Conservation (phyloP, 2,113 vertebrate genomes). For the Alectura lathami region DNA sequence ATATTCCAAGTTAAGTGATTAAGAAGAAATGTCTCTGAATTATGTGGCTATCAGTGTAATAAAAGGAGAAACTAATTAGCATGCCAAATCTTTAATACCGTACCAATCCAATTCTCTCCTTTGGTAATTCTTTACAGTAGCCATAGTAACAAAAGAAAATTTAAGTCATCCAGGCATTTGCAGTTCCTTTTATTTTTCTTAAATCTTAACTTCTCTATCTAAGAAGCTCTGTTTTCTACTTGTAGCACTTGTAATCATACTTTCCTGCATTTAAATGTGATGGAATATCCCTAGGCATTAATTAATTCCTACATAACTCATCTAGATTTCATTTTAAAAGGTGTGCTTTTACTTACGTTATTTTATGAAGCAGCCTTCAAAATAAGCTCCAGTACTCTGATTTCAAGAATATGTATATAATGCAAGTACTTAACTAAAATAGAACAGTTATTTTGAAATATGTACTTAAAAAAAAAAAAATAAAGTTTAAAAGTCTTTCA, state of each 20-base stretch:
- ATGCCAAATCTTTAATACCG: conserved; percentile 7
- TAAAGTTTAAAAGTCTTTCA: not conserved
- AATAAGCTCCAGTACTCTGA: not conserved
- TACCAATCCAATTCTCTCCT: conserved; percentile 5
- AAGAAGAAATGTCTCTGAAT: conserved; percentile 8
- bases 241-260: not conserved
- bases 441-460: conserved; percentile 1
- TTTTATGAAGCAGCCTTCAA: not conserved
- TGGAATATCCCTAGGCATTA: not conserved
- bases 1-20: conserved; percentile 13
- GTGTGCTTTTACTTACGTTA: not conserved
- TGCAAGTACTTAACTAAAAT: not conserved
- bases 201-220: conserved; percentile 1
- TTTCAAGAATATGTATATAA: not conserved
- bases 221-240: not conserved
- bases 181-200: conserved; percentile 1
- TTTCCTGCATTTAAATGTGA: conserved; percentile 12
- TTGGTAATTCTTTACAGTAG: conserved; percentile 32
- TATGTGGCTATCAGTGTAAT: not conserved
- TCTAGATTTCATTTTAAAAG: conserved; percentile 9
- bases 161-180: conserved; percentile 11
- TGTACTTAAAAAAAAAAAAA: not conserved
- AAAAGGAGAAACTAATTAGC: conserved; percentile 44
- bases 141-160: conserved; percentile 32
- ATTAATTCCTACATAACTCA: not conserved